Evolutionary conservation across 2,888 invertebrate genomes (phyloP).

Genomic region (Frankliniella intonsa): DNA sequence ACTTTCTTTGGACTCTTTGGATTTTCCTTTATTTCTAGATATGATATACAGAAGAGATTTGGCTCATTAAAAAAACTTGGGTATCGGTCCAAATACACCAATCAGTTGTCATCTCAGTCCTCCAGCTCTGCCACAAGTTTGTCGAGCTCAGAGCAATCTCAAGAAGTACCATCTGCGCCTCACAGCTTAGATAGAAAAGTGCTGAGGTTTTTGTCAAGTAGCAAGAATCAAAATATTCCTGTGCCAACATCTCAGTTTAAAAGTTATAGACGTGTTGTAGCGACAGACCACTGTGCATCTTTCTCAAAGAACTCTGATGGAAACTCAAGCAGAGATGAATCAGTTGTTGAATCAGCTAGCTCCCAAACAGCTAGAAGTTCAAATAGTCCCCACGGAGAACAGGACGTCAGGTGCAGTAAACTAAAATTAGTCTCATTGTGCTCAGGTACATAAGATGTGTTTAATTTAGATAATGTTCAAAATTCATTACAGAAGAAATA

Average conservation of each 20-base stretch:
- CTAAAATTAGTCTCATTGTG: not conserved
- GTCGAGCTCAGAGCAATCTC: not conserved
- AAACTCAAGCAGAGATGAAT: conserved; percentile 37
- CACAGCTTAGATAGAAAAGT: conserved; percentile 71
- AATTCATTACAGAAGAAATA: not conserved
- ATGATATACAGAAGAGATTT: conserved; percentile 53
- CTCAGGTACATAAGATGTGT: not conserved
- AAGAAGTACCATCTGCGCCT: conserved; percentile 50
- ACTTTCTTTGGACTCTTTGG: not conserved
- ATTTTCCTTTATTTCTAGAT: conserved; percentile 28
- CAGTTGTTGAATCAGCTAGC: too few species aligned
- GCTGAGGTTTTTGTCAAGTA: conserved; percentile 53
- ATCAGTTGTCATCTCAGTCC: conserved; percentile 39
- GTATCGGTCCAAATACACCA: conserved; percentile 50
- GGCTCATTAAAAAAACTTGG: conserved; percentile 69
- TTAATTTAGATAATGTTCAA: not conserved
- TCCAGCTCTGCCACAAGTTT: not conserved
- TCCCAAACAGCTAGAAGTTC: too few species aligned
- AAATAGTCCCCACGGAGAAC: conserved; percentile 28
- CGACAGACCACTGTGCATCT: conserved; percentile 50
- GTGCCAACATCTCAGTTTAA: conserved; percentile 75
- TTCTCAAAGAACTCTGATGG: conserved; percentile 43
- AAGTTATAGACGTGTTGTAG: conserved; percentile 61
- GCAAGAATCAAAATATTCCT: conserved; percentile 57
- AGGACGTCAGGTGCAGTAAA: not conserved